Evolutionary conservation across 1,140 invertebrate genomes (phyloP).

Genomic region (Bombus soroeensis): DNA sequence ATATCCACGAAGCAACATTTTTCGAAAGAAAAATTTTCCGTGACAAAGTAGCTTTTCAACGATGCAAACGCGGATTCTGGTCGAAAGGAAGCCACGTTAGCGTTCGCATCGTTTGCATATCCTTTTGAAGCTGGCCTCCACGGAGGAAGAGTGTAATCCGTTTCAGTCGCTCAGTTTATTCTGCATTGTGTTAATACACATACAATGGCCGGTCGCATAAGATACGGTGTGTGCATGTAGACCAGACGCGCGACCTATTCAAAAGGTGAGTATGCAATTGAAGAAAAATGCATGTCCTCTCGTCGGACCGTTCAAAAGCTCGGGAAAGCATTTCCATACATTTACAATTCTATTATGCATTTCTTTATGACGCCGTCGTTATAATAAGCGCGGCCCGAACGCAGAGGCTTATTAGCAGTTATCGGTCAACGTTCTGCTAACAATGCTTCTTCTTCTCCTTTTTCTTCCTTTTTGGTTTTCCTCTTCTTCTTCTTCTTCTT

Average conservation of each 20-base stretch:
- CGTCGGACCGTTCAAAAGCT: conserved; percentile 54
- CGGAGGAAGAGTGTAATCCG: conserved; percentile 35
- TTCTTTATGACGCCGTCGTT: conserved; percentile 49
- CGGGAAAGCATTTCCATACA: conserved; percentile 65
- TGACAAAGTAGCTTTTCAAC: background rate
- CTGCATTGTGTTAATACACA: conserved; percentile 52
- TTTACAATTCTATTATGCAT: conserved; percentile 67
- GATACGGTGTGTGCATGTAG: conserved; percentile 25
- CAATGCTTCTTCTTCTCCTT: background rate
- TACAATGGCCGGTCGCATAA: conserved; percentile 41
- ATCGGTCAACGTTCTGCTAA: conserved; percentile 23
- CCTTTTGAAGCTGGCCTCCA: conserved; percentile 16
- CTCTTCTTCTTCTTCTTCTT: background rate
- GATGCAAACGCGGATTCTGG: conserved; percentile 3
- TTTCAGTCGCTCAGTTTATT: conserved; percentile 52
- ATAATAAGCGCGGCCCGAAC: conserved; percentile 36
- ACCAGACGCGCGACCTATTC: conserved; percentile 37
- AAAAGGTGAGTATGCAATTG: conserved; percentile 55
- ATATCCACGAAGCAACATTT: background rate
- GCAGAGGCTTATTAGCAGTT: conserved; percentile 39
- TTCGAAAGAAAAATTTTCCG: background rate
- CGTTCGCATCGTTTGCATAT: conserved; percentile 36
- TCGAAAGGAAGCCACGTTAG: conserved; percentile 14
- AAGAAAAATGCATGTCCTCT: conserved; percentile 43
- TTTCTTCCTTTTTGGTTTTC: background rate